phyloP scores from a whole-genome alignment of 2,797 vertebrate species.

The Gouania willdenowi region DNA sequence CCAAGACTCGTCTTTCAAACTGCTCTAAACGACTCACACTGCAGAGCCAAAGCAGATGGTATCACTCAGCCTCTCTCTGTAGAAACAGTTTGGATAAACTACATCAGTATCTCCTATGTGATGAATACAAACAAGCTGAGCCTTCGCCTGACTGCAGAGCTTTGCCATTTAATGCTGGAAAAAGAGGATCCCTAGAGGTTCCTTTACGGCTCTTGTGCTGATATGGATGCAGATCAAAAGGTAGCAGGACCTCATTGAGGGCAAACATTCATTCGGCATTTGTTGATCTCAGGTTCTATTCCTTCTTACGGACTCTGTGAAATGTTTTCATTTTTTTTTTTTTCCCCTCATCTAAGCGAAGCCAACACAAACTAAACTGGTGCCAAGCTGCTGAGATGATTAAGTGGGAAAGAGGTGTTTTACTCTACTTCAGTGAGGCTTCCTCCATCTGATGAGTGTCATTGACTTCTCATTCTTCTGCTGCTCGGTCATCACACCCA shows the following conservation, averaged over 20 bases:
- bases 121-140: conserved; percentile 52
- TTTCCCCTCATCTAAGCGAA: not conserved
- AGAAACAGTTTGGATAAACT: conserved; percentile 53
- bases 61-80: conserved; percentile 41
- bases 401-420: conserved; percentile 4
- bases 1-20: not conserved
- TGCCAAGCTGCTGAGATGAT: conserved; percentile 11
- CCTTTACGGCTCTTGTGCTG: conserved; percentile 18
- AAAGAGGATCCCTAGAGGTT: conserved; percentile 19
- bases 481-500: conserved; percentile 4
- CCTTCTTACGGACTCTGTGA: not conserved
- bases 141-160: conserved; percentile 9
- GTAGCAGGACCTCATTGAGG: conserved; percentile 4
- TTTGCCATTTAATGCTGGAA: conserved; percentile 22
- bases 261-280: conserved; percentile 22
- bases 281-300: not conserved
- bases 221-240: conserved; percentile 27
- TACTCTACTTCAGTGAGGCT: not conserved
- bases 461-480: not conserved
- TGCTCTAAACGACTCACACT: conserved; percentile 3
- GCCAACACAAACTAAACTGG: not conserved
- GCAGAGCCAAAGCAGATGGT: conserved; percentile 64
- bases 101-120: conserved; percentile 47
- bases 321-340: conserved; percentile 4
- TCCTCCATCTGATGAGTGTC: conserved; percentile 9